Conservation (phyloP, 2,113 vertebrate species). For the Myotis davidii region DNA sequence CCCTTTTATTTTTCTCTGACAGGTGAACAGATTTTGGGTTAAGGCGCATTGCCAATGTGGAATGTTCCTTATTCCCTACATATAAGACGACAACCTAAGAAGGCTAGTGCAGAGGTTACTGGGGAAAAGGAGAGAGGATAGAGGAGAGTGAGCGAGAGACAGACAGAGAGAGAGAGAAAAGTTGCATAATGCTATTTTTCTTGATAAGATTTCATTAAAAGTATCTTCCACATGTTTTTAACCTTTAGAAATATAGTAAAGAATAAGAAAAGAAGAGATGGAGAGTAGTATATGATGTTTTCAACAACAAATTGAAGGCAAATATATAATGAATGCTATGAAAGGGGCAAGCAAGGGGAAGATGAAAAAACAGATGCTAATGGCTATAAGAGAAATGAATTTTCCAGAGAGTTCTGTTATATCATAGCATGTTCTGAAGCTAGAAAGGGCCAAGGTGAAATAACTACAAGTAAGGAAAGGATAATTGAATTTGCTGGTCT, state of each 20-base stretch:
- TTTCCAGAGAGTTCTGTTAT: slow-evolving; percentile 32
- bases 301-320: not conserved
- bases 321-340: not conserved
- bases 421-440: not conserved
- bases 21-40: not conserved
- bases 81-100: not conserved
- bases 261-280: not conserved
- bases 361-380: not conserved
- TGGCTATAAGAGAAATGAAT: not conserved
- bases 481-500: slow-evolving; percentile 35
- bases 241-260: not conserved
- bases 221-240: not conserved
- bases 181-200: not conserved
- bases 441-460: slow-evolving; percentile 9
- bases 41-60: not conserved
- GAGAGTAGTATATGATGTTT: not conserved
- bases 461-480: not conserved
- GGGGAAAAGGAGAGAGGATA: not conserved
- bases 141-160: not conserved
- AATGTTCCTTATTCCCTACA: not conserved
- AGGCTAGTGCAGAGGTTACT: not conserved
- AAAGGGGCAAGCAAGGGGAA: not conserved
- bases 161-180: not conserved
- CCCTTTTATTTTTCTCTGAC: not conserved
- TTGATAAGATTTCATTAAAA: not conserved